phyloP scores from a whole-genome alignment of 2,797 vertebrate species.

The Diceros bicornis region DNA sequence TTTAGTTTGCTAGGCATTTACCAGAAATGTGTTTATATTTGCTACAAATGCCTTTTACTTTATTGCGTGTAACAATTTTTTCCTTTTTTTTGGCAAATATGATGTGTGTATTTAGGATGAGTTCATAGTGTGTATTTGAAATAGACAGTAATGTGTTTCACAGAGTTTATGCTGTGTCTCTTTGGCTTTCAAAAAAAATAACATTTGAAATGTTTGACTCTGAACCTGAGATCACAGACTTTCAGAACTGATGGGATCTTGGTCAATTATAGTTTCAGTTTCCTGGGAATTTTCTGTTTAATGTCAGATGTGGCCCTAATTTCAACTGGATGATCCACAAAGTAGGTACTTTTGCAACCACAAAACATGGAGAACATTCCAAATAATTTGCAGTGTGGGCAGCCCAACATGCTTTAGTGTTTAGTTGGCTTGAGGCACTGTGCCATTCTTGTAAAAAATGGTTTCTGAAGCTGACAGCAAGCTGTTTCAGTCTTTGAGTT shows the following conservation, averaged over 20 bases:
- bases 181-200: slow-evolving; percentile 33
- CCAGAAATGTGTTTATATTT: slow-evolving; percentile 27
- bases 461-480: slow-evolving; percentile 70
- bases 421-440: slow-evolving; percentile 72
- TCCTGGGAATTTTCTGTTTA: slow-evolving; percentile 69
- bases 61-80: not conserved
- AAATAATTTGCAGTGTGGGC: slow-evolving; percentile 82
- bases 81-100: not conserved
- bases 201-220: slow-evolving; percentile 53
- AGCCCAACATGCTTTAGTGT: slow-evolving; percentile 65
- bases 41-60: not conserved
- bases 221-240: slow-evolving; percentile 5
- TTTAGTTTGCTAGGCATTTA: slow-evolving; percentile 47
- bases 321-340: slow-evolving; percentile 66
- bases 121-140: slow-evolving; percentile 62
- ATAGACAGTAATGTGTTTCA: slow-evolving; percentile 3
- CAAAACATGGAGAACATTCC: slow-evolving; percentile 77
- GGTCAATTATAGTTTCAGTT: slow-evolving; percentile 68
- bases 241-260: slow-evolving; percentile 33
- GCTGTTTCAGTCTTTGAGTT: slow-evolving; percentile 72
- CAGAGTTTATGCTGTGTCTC: slow-evolving; percentile 1
- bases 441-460: slow-evolving; percentile 73
- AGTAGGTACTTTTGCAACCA: slow-evolving; percentile 77
- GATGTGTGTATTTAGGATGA: not conserved
- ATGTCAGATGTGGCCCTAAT: slow-evolving; percentile 56